Percentiles rank a stretch among this genome's conserved stretches.
Conservation (phyloP, 1,140 invertebrate species). For the Cotesia glomerata region DNA sequence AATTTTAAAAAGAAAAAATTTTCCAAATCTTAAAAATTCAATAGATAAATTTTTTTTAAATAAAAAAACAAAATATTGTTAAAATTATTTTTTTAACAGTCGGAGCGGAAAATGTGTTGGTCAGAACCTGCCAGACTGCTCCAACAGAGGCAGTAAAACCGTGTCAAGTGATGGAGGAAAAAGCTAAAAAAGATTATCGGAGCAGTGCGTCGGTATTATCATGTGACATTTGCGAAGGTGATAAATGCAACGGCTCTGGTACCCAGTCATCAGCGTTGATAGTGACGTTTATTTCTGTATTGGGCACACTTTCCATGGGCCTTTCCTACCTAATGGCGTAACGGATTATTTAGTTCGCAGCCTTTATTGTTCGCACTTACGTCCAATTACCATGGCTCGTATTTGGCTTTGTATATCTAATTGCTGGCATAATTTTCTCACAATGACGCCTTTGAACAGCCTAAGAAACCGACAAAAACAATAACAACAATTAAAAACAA, state of each 20-base stretch:
- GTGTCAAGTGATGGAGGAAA: slow-evolving; percentile 39
- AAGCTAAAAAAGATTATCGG: slow-evolving; percentile 13
- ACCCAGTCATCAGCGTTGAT: slow-evolving; percentile 30
- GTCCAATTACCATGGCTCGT: neutral
- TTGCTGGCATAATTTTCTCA: neutral
- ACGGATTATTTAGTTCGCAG: slow-evolving; percentile 12
- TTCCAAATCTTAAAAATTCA: too few relatives aligned
- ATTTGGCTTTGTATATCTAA: slow-evolving; percentile 1
- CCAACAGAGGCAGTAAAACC: slow-evolving; percentile 44
- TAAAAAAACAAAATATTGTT: too few relatives aligned
- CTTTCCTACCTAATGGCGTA: slow-evolving; percentile 35
- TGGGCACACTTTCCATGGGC: slow-evolving; percentile 33
- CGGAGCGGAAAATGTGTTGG: slow-evolving; percentile 33
- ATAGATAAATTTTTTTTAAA: too few relatives aligned
- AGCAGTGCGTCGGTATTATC: slow-evolving; percentile 25
- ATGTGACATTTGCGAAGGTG: slow-evolving; percentile 44
- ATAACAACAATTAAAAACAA: neutral
- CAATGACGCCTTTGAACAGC: neutral
- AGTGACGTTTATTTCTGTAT: slow-evolving; percentile 35
- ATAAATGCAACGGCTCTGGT: slow-evolving; percentile 46
- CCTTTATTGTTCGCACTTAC: neutral
- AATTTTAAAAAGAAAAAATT: too few relatives aligned
- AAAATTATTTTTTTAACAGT: slow-evolving; percentile 34
- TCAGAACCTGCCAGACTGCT: slow-evolving; percentile 50
- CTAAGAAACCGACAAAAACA: neutral